Percentiles rank a stretch among this genome's conserved stretches.
Evolutionary conservation across 2,797 vertebrate species (phyloP).

Genomic region (Platalea minor): DNA sequence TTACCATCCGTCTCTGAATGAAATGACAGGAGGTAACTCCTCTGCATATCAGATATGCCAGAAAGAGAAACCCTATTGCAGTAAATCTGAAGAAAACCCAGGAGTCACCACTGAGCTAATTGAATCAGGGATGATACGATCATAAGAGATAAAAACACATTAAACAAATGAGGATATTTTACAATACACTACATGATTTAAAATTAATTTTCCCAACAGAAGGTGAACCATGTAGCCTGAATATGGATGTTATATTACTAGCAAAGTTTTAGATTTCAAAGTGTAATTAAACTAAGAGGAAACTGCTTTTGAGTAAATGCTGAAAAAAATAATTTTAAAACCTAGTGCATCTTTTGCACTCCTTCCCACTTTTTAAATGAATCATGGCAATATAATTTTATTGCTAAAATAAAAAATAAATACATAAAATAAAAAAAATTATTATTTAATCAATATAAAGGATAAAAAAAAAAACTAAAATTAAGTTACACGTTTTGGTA

Average conservation of each 20-base stretch:
- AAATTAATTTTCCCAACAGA: conserved; percentile 58
- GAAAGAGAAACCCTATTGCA: conserved; percentile 44
- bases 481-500: neutral
- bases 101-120: conserved; percentile 65
- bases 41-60: conserved; percentile 40
- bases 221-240: conserved; percentile 12
- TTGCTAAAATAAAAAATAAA: too few species aligned
- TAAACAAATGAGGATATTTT: conserved; percentile 70
- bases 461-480: neutral
- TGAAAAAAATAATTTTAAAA: neutral
- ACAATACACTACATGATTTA: neutral
- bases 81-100: conserved; percentile 65
- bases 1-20: conserved; percentile 37
- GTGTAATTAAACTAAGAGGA: conserved; percentile 11
- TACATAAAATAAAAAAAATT: too few species aligned
- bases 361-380: neutral
- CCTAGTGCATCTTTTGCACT: neutral
- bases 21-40: conserved; percentile 44
- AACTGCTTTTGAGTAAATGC: neutral
- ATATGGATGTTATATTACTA: neutral
- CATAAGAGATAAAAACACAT: conserved; percentile 70
- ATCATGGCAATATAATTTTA: too few species aligned
- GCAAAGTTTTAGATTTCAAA: conserved; percentile 23
- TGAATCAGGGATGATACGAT: conserved; percentile 64
- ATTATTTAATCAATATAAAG: neutral